phyloP scores from a whole-genome alignment of 64 coral and sea anemone species.

The Trachythela sp. region DNA sequence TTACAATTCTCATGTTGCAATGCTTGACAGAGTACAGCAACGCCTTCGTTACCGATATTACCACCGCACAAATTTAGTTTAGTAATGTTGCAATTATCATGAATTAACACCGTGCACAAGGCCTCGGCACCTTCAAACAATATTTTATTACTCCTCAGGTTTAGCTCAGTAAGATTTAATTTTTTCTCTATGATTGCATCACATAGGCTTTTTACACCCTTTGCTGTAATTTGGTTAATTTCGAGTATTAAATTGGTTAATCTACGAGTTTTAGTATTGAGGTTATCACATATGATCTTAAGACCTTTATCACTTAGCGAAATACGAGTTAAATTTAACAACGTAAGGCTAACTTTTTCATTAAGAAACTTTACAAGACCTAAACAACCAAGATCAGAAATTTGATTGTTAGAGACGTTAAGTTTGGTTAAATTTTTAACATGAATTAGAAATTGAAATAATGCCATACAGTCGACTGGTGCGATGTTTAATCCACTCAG shows the following conservation, averaged over 20 bases:
- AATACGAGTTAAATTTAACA: neutral
- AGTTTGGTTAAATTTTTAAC: neutral
- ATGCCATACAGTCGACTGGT: neutral
- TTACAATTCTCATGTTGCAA: neutral
- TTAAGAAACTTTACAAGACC: neutral
- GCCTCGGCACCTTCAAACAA: neutral
- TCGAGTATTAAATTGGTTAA: neutral
- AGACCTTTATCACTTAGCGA: neutral
- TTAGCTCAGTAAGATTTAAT: neutral
- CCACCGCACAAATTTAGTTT: neutral
- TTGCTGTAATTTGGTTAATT: neutral
- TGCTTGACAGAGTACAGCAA: neutral
- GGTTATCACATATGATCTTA: neutral
- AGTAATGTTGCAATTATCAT: neutral
- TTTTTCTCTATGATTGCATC: neutral
- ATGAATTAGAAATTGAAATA: neutral
- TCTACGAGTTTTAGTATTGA: neutral
- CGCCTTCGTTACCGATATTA: neutral
- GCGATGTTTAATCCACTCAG: neutral
- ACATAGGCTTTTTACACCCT: neutral
- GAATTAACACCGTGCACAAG: neutral
- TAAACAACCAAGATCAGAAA: neutral
- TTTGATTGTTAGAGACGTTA: neutral
- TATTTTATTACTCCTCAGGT: neutral
- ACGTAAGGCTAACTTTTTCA: neutral